A percentile compares a stretch with the other conserved stretches of the same genome.
phyloP scores from a whole-genome alignment of 2,888 invertebrate genomes.

The Cremastinae sp. region DNA sequence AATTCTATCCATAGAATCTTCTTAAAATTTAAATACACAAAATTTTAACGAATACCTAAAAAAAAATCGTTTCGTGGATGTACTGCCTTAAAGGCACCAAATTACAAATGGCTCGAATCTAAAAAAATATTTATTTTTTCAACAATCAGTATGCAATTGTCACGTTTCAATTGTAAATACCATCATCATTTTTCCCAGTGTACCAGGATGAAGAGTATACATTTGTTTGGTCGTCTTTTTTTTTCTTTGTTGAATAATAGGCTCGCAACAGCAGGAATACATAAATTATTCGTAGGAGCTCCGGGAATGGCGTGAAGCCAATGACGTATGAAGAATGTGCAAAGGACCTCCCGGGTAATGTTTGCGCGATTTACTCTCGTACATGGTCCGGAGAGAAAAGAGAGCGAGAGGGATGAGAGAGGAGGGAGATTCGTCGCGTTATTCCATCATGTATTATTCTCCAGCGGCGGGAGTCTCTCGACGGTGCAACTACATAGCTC shows the following conservation, averaged over 20 bases:
- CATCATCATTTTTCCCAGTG: no score
- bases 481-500: slow-evolving; percentile 6
- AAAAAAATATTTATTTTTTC: no score
- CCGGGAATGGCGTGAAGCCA: slow-evolving; percentile 64
- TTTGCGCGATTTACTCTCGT: slow-evolving; percentile 30
- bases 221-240: no score
- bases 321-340: slow-evolving; percentile 65
- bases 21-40: no score
- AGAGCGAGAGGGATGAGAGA: slow-evolving; percentile 1
- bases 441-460: slow-evolving; percentile 57
- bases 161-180: no score
- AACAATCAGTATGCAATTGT: no score
- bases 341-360: slow-evolving; percentile 39
- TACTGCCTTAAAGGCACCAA: no score
- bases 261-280: slow-evolving; percentile 44
- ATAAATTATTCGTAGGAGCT: slow-evolving; percentile 55
- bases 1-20: no score
- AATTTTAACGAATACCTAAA: no score
- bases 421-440: slow-evolving; percentile 17
- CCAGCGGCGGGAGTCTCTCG: slow-evolving; percentile 44
- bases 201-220: not conserved
- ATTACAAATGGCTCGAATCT: no score
- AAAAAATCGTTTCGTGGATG: no score
- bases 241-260: slow-evolving; percentile 11
- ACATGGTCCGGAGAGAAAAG: slow-evolving; percentile 8